These are phyloP conservation scores for Podabrus alpinus DNA, from an alignment of 2,888 invertebrate species.

Conservation along the genomic window DNA sequence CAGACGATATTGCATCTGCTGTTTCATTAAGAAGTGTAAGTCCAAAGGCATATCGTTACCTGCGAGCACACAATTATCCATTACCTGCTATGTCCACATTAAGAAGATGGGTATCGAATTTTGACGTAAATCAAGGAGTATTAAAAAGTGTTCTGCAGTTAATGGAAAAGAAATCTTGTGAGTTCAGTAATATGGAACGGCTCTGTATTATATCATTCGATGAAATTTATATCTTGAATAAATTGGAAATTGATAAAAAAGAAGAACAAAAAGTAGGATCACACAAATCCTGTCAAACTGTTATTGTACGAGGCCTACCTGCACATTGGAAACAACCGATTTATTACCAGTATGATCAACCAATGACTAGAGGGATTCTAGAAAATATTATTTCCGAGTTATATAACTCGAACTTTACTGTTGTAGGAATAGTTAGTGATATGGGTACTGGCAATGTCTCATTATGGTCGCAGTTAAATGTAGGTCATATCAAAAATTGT, in stretches of 20 bases:
- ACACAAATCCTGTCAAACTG: too few relatives aligned
- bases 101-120: not conserved
- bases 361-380: not conserved
- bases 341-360: not conserved
- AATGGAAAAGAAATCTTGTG: not conserved
- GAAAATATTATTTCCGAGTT: not conserved
- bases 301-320: too few relatives aligned
- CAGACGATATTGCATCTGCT: slow-evolving; percentile 12
- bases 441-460: not conserved
- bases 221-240: not conserved
- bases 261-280: too few relatives aligned
- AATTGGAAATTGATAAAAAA: too few relatives aligned
- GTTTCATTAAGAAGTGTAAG: slow-evolving; percentile 15
- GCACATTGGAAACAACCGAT: too few relatives aligned
- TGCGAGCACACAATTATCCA: slow-evolving; percentile 13
- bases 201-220: not conserved
- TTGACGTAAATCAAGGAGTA: not conserved
- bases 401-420: not conserved
- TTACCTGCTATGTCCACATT: slow-evolving; percentile 12
- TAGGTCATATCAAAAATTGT: not conserved
- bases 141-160: not conserved
- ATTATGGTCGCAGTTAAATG: not conserved
- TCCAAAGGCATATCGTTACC: slow-evolving; percentile 4
- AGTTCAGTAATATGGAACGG: not conserved
- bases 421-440: not conserved